These are phyloP conservation scores for Drosophila lini DNA, from an alignment of 1,140 invertebrate genomes.

Conservation along the genomic window DNA sequence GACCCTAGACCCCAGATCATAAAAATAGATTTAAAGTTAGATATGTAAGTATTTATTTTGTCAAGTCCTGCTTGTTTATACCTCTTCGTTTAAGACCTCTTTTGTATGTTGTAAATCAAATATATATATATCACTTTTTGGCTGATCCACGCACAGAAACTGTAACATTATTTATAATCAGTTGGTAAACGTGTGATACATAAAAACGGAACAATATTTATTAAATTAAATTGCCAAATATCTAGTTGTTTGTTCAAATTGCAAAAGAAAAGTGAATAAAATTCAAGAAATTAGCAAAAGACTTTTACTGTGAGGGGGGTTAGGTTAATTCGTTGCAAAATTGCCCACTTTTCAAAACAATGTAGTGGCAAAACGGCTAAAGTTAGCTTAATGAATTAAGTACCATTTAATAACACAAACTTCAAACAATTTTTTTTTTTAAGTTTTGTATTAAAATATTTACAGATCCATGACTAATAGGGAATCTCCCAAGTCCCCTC, in stretches of 20 bases:
- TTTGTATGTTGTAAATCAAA: not conserved
- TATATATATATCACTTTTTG: not conserved
- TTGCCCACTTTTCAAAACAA: too few species aligned
- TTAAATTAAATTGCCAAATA: conserved; percentile 20
- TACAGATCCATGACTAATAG: too few species aligned
- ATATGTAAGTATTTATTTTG: conserved; percentile 24
- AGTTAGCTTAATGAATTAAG: too few species aligned
- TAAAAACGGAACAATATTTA: conserved; percentile 6
- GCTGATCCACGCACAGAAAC: conserved; percentile 8
- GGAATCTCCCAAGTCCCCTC: too few species aligned
- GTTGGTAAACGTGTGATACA: conserved; percentile 25
- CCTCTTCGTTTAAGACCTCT: not conserved
- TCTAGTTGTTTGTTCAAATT: conserved; percentile 3
- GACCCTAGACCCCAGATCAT: not conserved
- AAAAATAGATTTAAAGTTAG: conserved; percentile 7
- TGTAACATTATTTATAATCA: not conserved
- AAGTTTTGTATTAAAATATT: too few species aligned
- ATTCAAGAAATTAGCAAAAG: not conserved
- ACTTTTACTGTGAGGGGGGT: not conserved
- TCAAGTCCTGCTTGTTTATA: not conserved
- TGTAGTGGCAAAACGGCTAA: too few species aligned
- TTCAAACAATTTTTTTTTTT: too few species aligned
- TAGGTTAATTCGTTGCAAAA: too few species aligned
- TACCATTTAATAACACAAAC: too few species aligned
- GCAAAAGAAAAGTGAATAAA: conserved; percentile 20